These are phyloP conservation scores for Suncus etruscus DNA, from an alignment of 2,113 vertebrate genomes.

Conservation along the genomic window DNA sequence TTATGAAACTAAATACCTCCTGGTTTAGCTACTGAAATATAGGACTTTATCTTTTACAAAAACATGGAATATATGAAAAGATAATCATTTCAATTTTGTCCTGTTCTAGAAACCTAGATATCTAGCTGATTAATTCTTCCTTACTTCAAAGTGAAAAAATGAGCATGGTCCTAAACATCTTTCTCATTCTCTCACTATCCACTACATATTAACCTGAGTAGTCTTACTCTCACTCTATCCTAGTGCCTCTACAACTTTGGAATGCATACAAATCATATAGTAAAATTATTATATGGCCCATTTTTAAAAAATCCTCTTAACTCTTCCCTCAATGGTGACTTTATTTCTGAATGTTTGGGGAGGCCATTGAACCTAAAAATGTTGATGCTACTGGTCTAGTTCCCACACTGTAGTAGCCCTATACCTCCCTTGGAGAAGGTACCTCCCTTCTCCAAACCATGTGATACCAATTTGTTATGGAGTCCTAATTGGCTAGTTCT, in stretches of 20 bases:
- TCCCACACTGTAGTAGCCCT: too few species aligned
- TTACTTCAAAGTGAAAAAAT: not conserved
- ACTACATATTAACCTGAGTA: not conserved
- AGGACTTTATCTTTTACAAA: not conserved
- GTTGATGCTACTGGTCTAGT: too few species aligned
- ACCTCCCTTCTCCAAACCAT: too few species aligned
- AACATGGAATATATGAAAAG: not conserved
- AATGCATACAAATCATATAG: rapidly evolving
- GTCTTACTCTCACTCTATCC: not conserved
- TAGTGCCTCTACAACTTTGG: not conserved
- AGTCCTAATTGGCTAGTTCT: not conserved
- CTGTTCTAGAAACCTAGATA: not conserved
- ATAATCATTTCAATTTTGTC: not conserved
- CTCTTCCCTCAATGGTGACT: rapidly evolving
- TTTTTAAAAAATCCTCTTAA: too few species aligned
- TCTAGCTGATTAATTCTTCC: not conserved
- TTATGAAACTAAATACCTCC: not conserved
- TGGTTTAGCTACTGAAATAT: not conserved
- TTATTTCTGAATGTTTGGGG: not conserved
- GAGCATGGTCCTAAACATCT: not conserved
- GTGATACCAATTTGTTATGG: too few species aligned
- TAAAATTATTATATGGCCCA: not conserved
- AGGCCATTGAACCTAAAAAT: too few species aligned
- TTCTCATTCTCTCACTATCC: not conserved
- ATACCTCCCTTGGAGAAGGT: too few species aligned